Base-by-base conservation (phyloP, 2,888 invertebrate species). In the Pandemis corylana region DNA sequence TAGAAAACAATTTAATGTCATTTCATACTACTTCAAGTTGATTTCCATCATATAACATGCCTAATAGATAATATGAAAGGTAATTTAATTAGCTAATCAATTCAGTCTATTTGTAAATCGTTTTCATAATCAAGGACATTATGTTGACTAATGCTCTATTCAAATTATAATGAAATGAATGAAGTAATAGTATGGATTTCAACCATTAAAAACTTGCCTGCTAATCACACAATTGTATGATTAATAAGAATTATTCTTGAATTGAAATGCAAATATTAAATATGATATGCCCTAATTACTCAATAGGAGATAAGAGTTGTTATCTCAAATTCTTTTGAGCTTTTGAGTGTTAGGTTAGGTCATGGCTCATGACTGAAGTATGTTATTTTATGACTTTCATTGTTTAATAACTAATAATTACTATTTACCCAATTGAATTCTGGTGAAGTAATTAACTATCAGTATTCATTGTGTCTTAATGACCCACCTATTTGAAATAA, bases 301-400 rank as follows among this genome's bases (percentile, higher is more conserved):
- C 44, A 53, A 41, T 10, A 62, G 51, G 20, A 36, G 65, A 65
- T 65, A 71, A 56, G n/a, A 56, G 10, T 44, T 56, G 46, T 71
- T 56, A 71, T 65, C 56, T 46, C 20, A 13, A 51, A 51, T 15
- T 69, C 2, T 13, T 62, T 69, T 59, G 59, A 59, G 59, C 28
- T 59, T 20, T 28, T 28, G 10, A 28, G 59, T 10, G 62, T 62
- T 36, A n/a, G 42, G 36, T 62, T 62, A 62, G 62, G 36, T 62
- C 62, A 62, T 62, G 62, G 20, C 42, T 62, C 42, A 42, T 62
- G 41, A 1, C n/a, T n/a, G 6, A 42, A n/a, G 42, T 42, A 13
- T 62, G 6, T 7, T 15, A 5, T 9, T 56, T 62, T 62, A 59
- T 59, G 20, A 56, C 3, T 20, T 5, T 7, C n/a, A 5, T 51